Percentiles rank a stretch among this genome's conserved stretches.
Conservation (phyloP, 2,113 vertebrate genomes). For the Brienomyrus brachyistius region DNA sequence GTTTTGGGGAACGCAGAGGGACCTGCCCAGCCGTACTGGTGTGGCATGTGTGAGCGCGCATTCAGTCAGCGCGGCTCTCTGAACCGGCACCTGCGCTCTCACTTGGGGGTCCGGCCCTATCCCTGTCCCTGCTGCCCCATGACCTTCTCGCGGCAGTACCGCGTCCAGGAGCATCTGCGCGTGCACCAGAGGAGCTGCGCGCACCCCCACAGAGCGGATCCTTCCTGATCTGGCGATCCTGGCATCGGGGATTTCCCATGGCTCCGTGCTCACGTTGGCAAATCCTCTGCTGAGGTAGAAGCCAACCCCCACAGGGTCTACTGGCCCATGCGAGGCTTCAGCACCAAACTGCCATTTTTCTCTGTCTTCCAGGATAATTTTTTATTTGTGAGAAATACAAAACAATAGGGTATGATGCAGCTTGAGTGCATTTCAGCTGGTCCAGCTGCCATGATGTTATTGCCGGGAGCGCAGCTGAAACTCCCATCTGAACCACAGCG, state of each 20-base stretch:
- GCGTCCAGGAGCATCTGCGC: slow-evolving; percentile 64
- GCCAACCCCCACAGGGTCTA: background rate
- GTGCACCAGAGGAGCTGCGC: slow-evolving; percentile 49
- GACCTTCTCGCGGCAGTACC: slow-evolving; percentile 65
- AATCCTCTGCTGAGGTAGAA: background rate
- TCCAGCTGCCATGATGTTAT: background rate
- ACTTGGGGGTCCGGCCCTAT: slow-evolving; percentile 60
- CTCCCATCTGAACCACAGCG: background rate
- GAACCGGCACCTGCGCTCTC: slow-evolving; percentile 60
- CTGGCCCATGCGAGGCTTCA: background rate
- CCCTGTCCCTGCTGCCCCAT: slow-evolving; percentile 57
- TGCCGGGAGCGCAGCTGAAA: background rate
- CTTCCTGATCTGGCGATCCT: background rate
- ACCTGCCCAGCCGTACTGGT: slow-evolving; percentile 46
- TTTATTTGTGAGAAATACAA: background rate
- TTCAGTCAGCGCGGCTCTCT: slow-evolving; percentile 62
- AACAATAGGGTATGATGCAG: background rate
- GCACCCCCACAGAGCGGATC: slow-evolving; percentile 34
- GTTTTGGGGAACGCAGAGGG: background rate
- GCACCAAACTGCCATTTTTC: background rate
- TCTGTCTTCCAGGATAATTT: background rate
- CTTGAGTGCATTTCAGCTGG: background rate
- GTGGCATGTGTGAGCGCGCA: slow-evolving; percentile 52
- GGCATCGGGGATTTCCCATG: background rate
- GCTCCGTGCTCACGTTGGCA: background rate